Percentiles rank a stretch among this genome's conserved stretches.
Conservation (phyloP, 1,140 invertebrate genomes). For the Campoletis sonorensis region DNA sequence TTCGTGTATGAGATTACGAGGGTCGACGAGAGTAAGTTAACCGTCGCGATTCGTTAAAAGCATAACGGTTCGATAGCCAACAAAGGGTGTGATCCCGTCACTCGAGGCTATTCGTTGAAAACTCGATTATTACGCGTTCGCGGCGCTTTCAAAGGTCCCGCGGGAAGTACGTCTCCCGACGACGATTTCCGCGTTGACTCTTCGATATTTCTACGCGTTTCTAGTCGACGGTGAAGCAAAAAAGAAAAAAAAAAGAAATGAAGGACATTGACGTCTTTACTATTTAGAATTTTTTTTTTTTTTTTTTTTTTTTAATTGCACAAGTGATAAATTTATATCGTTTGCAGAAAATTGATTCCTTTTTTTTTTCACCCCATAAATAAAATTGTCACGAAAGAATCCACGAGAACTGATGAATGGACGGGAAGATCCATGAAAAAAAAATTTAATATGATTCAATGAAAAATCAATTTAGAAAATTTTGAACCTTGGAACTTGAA, state of each 20-base stretch:
- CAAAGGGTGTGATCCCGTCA: slow-evolving; percentile 61
- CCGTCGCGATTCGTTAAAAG: slow-evolving; percentile 63
- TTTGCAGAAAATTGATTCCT: too few relatives aligned
- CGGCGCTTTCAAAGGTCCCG: slow-evolving; percentile 61
- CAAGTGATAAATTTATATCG: too few relatives aligned
- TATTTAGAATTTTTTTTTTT: too few relatives aligned
- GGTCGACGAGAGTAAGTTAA: slow-evolving; percentile 48
- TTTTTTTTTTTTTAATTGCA: too few relatives aligned
- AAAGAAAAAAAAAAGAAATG: neutral
- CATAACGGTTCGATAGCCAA: slow-evolving; percentile 62
- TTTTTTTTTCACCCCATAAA: too few relatives aligned
- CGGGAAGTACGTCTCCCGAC: slow-evolving; percentile 36
- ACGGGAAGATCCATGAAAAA: too few relatives aligned
- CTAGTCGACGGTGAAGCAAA: neutral
- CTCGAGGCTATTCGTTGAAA: slow-evolving; percentile 58
- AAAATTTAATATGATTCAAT: too few relatives aligned
- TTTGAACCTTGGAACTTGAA: too few relatives aligned
- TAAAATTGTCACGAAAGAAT: too few relatives aligned
- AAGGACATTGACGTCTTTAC: neutral
- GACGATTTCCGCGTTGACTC: neutral
- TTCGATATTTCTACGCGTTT: too few relatives aligned
- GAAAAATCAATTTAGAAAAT: too few relatives aligned
- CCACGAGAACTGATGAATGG: too few relatives aligned
- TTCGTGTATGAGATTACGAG: slow-evolving; percentile 20
- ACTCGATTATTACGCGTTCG: slow-evolving; percentile 66